phyloP scores from a whole-genome alignment of 1,140 invertebrate species.

The Lycorma delicatula region DNA sequence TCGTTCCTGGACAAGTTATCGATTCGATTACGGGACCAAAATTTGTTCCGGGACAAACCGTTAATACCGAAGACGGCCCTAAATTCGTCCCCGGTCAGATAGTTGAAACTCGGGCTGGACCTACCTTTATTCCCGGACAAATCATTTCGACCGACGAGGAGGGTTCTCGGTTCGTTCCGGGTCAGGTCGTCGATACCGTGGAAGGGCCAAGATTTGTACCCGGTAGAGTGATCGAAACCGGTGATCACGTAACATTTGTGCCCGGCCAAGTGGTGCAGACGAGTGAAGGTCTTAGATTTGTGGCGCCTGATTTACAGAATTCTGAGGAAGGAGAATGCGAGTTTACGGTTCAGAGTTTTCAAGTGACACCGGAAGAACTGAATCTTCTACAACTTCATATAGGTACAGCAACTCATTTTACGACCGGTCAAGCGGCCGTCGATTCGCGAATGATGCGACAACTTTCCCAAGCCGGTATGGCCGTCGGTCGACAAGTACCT shows the following conservation, averaged over 20 bases:
- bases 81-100: constrained; percentile 62
- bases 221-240: constrained; percentile 57
- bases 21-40: constrained; percentile 56
- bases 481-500: constrained; percentile 53
- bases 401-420: constrained; percentile 34
- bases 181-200: constrained; percentile 61
- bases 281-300: constrained; percentile 57
- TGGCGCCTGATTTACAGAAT: constrained; percentile 57
- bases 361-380: constrained; percentile 60
- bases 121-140: constrained; percentile 64
- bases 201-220: constrained; percentile 64
- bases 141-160: constrained; percentile 61
- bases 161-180: constrained; percentile 59
- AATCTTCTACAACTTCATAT: constrained; percentile 46
- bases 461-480: constrained; percentile 58
- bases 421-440: constrained; percentile 50
- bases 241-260: constrained; percentile 57
- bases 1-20: constrained; percentile 62
- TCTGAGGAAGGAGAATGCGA: constrained; percentile 53
- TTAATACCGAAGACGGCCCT: constrained; percentile 55
- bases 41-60: constrained; percentile 61
- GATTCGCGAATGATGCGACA: constrained; percentile 57
- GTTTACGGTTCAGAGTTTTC: constrained; percentile 66
- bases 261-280: constrained; percentile 64
- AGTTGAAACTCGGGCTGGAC: constrained; percentile 59